Evolutionary conservation across 2,797 vertebrate genomes (phyloP).

Genomic region (Chelidonichthys spinosus): DNA sequence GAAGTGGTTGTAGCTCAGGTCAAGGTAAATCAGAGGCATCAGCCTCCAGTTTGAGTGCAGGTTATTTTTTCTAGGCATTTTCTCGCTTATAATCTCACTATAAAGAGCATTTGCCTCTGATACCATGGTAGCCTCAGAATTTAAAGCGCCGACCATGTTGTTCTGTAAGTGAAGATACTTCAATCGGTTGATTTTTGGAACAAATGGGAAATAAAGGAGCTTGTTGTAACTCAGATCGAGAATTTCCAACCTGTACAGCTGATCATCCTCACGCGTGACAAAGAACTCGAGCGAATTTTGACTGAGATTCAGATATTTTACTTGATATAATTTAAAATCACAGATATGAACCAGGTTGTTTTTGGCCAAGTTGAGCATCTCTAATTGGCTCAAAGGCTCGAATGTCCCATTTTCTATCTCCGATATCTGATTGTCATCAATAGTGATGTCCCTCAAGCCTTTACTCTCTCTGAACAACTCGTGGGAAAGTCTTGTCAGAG

Average conservation of each 20-base stretch:
- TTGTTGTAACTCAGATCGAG: constrained; percentile 87
- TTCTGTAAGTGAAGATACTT: constrained; percentile 85
- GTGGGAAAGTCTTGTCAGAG: constrained; percentile 75
- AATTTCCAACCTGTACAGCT: constrained; percentile 78
- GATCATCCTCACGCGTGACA: constrained; percentile 50
- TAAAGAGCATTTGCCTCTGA: constrained; percentile 70
- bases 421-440: constrained; percentile 84
- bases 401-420: constrained; percentile 84
- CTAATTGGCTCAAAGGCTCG: constrained; percentile 76
- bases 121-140: constrained; percentile 65
- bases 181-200: constrained; percentile 76
- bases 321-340: constrained; percentile 84
- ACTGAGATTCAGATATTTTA: constrained; percentile 85
- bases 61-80: constrained; percentile 44
- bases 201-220: constrained; percentile 82
- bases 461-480: constrained; percentile 75
- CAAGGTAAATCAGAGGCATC: constrained; percentile 76
- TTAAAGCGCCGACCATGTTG: constrained; percentile 79
- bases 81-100: constrained; percentile 57
- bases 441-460: constrained; percentile 71
- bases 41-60: constrained; percentile 50
- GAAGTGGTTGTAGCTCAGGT: constrained; percentile 87
- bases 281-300: constrained; percentile 85
- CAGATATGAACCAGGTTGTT: constrained; percentile 85
- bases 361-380: constrained; percentile 80